Evolutionary conservation across 2,888 invertebrate genomes (phyloP).

Genomic region (Macaria liturata): DNA sequence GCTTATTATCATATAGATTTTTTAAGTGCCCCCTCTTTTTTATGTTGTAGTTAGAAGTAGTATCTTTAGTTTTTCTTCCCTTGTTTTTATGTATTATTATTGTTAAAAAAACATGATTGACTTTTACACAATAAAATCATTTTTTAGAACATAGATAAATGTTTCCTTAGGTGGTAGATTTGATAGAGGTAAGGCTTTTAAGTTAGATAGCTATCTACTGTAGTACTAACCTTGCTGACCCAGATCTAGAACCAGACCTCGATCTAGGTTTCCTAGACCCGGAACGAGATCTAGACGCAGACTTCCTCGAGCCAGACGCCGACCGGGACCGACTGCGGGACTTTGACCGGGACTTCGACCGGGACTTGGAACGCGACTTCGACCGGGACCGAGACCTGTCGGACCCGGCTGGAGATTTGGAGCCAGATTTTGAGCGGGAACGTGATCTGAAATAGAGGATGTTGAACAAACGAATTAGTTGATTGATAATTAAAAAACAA

Average conservation of each 20-base stretch:
- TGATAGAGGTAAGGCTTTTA: no score
- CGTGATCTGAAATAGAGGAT: slow-evolving; percentile 26
- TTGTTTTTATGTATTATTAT: no score
- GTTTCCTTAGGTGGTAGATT: no score
- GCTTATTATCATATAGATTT: no score
- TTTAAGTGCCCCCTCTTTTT: no score
- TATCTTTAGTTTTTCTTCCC: no score
- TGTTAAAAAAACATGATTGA: no score
- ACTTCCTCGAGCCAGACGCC: slow-evolving; percentile 60
- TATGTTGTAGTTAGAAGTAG: no score
- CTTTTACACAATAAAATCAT: no score
- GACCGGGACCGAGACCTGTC: slow-evolving; percentile 42
- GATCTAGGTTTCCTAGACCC: slow-evolving; percentile 40
- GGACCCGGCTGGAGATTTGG: slow-evolving; percentile 48
- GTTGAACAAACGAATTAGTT: background rate
- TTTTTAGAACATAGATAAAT: no score
- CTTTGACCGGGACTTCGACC: slow-evolving; percentile 53
- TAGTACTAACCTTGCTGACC: slow-evolving; percentile 28
- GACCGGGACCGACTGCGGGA: slow-evolving; percentile 70
- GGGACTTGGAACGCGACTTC: slow-evolving; percentile 48
- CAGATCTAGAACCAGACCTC: slow-evolving; percentile 17
- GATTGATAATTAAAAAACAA: no score
- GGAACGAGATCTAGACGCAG: slow-evolving; percentile 54
- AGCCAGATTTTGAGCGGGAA: slow-evolving; percentile 73
- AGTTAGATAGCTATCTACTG: no score